Percentiles rank a stretch among this genome's conserved stretches.
These are phyloP conservation scores for Apeltes quadracus DNA, from an alignment of 2,113 vertebrate species.

Conservation along the genomic window DNA sequence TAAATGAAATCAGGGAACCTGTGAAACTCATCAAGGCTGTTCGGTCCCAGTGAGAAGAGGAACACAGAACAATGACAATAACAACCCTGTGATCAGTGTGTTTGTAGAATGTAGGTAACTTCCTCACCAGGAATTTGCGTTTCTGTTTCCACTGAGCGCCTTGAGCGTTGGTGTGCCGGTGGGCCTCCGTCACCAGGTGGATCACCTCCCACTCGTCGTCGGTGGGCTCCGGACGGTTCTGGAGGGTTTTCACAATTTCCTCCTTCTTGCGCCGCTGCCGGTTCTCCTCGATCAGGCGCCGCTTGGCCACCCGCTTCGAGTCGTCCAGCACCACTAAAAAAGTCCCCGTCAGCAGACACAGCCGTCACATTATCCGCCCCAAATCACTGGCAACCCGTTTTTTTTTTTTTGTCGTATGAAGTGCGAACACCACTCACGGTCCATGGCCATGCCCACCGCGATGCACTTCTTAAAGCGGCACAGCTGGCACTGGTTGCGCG, in stretches of 20 bases:
- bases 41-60: neutral
- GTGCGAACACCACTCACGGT: constrained; percentile 64
- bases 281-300: constrained; percentile 98
- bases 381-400: neutral
- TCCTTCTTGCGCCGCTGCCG: constrained; percentile 93
- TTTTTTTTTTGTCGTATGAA: too few relatives aligned
- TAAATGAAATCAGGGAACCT: too few relatives aligned
- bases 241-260: constrained; percentile 93
- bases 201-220: constrained; percentile 95
- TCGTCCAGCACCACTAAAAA: constrained; percentile 96
- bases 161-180: constrained; percentile 97
- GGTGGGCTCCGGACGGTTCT: constrained; percentile 93
- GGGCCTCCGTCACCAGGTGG: constrained; percentile 92
- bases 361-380: neutral
- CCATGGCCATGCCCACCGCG: constrained; percentile 82
- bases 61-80: neutral
- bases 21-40: neutral
- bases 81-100: too few relatives aligned
- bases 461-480: constrained; percentile 99
- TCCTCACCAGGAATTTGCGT: constrained; percentile 94
- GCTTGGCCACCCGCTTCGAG: constrained; percentile 94
- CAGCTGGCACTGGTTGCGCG: constrained; percentile 98
- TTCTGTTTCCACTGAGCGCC: constrained; percentile 99
- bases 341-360: too few relatives aligned
- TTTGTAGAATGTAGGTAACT: neutral